phyloP scores from a whole-genome alignment of 2,797 vertebrate genomes.

The Eremophila alpestris region DNA sequence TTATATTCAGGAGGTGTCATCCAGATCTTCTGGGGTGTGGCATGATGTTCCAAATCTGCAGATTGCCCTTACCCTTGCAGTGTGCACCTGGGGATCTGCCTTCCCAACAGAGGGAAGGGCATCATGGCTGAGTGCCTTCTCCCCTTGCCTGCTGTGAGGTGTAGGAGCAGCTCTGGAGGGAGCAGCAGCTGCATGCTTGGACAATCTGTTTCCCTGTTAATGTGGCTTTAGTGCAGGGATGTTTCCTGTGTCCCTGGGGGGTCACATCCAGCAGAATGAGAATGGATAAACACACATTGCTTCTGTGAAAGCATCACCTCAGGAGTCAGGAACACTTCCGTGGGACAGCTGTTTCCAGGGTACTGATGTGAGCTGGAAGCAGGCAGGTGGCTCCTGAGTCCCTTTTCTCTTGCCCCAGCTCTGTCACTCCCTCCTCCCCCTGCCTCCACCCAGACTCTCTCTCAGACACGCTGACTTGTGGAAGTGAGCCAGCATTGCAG shows the following conservation, averaged over 20 bases:
- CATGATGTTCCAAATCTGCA: neutral
- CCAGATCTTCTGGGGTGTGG: neutral
- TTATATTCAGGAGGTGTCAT: neutral
- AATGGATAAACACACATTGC: neutral
- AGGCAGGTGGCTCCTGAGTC: neutral
- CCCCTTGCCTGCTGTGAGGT: neutral
- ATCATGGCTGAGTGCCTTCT: neutral
- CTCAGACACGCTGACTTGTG: neutral
- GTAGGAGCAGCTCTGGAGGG: neutral
- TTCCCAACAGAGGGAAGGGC: neutral
- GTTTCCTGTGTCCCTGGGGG: neutral
- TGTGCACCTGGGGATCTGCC: neutral
- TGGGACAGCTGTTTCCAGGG: neutral
- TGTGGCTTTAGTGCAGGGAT: neutral
- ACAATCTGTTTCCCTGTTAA: constrained; percentile 10
- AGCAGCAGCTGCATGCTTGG: constrained; percentile 24
- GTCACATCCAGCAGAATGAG: neutral
- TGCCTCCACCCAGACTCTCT: neutral
- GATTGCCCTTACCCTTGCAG: neutral
- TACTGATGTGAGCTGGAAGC: neutral
- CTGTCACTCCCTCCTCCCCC: neutral
- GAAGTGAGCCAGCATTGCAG: constrained; percentile 35
- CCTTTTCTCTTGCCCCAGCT: neutral
- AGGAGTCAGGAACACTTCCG: neutral
- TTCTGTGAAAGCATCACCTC: neutral